Conservation (phyloP, 1,140 invertebrate species). For the Gerris buenoi region DNA sequence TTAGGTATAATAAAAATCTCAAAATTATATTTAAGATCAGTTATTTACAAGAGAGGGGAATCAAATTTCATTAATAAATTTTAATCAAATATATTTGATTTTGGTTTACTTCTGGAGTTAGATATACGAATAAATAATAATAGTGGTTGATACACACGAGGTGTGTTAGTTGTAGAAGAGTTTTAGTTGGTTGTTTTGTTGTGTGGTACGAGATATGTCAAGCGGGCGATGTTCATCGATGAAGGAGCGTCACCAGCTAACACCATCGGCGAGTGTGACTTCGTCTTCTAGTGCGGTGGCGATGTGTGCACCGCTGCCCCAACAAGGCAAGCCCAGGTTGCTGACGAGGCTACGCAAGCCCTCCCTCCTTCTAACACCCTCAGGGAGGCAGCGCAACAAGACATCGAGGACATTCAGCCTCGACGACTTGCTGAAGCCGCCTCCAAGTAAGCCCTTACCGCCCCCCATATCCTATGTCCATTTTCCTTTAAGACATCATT, state of each 20-base stretch:
- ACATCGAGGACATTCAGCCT: slow-evolving; percentile 59
- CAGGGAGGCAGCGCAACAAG: slow-evolving; percentile 37
- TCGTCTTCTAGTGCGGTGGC: background rate
- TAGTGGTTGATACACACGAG: too few species aligned
- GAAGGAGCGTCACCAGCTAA: background rate
- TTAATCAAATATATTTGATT: too few species aligned
- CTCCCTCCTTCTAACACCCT: slow-evolving; percentile 44
- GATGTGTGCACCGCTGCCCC: slow-evolving; percentile 21
- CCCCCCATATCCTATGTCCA: background rate
- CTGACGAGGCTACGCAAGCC: slow-evolving; percentile 61
- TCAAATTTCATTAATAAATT: too few species aligned
- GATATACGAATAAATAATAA: too few species aligned
- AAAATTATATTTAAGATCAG: too few species aligned
- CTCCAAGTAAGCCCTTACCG: slow-evolving; percentile 44
- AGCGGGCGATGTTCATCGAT: background rate
- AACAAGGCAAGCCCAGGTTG: slow-evolving; percentile 38
- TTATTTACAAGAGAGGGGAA: too few species aligned
- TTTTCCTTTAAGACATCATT: too few species aligned
- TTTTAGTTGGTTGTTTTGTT: too few species aligned
- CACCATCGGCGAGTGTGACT: background rate
- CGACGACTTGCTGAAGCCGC: slow-evolving; percentile 61
- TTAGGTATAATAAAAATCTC: too few species aligned
- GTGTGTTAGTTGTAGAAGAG: too few species aligned
- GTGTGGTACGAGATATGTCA: background rate
- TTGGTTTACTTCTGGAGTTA: too few species aligned